Base-by-base conservation (phyloP, 2,888 invertebrate genomes). In the Patella caerulea region DNA sequence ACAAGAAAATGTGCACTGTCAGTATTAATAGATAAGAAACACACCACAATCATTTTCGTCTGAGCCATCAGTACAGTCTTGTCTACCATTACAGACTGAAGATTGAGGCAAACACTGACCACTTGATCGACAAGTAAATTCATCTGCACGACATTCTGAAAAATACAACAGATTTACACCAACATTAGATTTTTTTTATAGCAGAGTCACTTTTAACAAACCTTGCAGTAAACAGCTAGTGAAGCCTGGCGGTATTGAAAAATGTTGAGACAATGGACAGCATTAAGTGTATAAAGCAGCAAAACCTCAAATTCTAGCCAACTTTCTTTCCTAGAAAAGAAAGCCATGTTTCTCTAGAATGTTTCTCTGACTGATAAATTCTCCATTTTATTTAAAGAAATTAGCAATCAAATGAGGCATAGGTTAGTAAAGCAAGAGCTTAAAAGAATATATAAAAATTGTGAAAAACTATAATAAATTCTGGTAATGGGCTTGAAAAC, bases 11-110 rank as follows among this genome's bases (percentile, higher is more conserved):
- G 45, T 45, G 9, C 7, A 45, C 45, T 45, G 7, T 45, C 45
- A 9, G 45, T 45, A 45, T 45, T 9, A 45, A 45, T 45, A 0
- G 7, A 9, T 9, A 45, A 45, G 9, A 45, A 45, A 75, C 52
- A 53, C 81, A 85, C 84, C 81, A 82, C 85, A 85, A 87, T 95
- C 94, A 83, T 94, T 94, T 93, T 98, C 98, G 91, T 98, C 98
- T 0, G 96, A 96, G 65, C 95, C 95, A 92, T 98, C 98, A 0
- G 80, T 78, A 81, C 92, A 92, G 72, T 89, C 86, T 54, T 74
- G 78, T 29, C 77, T 56, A 15, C 84, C 94, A 82, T 92, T 87
- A 85, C 91, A 91, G 19, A 79, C 76, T 53, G 73, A 69, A 5
- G 70, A 71, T 17, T 75, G 74, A 11, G 74, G 73, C 24, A 87